A percentile compares a stretch with the other conserved stretches of the same genome.
These are phyloP conservation scores for Eretmochelys imbricata DNA, from an alignment of 2,113 vertebrate species.

Conservation along the genomic window DNA sequence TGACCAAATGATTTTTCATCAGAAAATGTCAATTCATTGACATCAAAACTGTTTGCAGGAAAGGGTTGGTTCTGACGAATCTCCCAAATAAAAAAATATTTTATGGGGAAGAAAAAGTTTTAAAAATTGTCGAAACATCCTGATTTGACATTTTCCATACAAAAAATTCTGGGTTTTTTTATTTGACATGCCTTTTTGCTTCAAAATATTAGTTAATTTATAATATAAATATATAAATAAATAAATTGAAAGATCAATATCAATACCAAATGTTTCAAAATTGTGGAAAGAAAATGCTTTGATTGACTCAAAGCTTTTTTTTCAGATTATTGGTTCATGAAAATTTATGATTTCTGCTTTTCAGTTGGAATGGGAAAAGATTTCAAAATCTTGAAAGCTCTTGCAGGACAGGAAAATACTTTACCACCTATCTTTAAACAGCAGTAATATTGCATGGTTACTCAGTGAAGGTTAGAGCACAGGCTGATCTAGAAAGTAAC, in stretches of 20 bases:
- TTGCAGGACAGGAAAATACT: neutral
- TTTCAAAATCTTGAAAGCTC: neutral
- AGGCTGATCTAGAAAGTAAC: neutral
- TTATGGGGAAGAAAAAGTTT: neutral
- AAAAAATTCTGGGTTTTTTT: neutral
- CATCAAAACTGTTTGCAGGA: neutral
- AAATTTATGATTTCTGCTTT: neutral
- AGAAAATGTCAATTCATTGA: neutral
- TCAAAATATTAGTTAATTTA: neutral
- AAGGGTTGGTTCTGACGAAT: neutral
- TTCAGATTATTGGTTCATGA: neutral
- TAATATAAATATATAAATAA: neutral
- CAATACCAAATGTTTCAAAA: neutral
- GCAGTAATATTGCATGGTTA: neutral
- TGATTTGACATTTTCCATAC: neutral
- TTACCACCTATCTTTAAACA: neutral
- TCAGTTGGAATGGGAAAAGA: neutral
- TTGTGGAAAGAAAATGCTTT: neutral
- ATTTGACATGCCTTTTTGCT: neutral
- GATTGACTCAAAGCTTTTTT: neutral
- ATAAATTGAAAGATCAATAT: neutral
- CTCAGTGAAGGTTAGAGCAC: neutral
- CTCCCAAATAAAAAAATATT: neutral
- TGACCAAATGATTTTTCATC: neutral
- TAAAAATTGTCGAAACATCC: neutral